A percentile compares a stretch with the other conserved stretches of the same genome.
phyloP scores from a whole-genome alignment of 2,888 invertebrate genomes.

The Strigamia maritima region DNA sequence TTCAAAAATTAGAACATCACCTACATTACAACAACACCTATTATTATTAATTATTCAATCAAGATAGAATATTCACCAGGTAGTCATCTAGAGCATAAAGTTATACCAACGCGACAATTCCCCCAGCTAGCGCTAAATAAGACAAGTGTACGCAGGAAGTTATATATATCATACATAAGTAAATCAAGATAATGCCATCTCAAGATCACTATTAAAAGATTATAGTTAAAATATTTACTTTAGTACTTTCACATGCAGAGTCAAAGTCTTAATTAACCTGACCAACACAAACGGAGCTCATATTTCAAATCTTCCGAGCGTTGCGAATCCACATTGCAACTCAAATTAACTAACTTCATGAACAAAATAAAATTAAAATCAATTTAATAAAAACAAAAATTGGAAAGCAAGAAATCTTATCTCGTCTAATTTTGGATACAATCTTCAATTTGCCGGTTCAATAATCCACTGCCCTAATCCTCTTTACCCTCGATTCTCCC shows the following conservation, averaged over 20 bases:
- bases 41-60: too few relatives aligned
- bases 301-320: neutral
- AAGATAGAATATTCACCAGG: too few relatives aligned
- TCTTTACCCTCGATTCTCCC: slow-evolving; percentile 17
- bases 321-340: neutral
- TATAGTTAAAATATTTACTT: neutral
- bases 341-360: neutral
- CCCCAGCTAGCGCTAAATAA: neutral
- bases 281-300: too few relatives aligned
- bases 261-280: neutral
- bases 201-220: neutral
- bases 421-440: neutral
- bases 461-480: slow-evolving; percentile 30
- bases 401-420: neutral
- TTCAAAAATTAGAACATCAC: neutral
- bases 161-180: neutral
- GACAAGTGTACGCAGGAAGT: neutral
- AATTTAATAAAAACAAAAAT: too few relatives aligned
- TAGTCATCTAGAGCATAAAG: too few relatives aligned
- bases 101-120: too few relatives aligned
- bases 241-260: neutral
- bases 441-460: slow-evolving; percentile 18
- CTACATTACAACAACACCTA: too few relatives aligned
- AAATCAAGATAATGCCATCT: neutral
- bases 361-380: neutral